phyloP scores from a whole-genome alignment of 2,888 invertebrate species.

The Melitaea athalia region DNA sequence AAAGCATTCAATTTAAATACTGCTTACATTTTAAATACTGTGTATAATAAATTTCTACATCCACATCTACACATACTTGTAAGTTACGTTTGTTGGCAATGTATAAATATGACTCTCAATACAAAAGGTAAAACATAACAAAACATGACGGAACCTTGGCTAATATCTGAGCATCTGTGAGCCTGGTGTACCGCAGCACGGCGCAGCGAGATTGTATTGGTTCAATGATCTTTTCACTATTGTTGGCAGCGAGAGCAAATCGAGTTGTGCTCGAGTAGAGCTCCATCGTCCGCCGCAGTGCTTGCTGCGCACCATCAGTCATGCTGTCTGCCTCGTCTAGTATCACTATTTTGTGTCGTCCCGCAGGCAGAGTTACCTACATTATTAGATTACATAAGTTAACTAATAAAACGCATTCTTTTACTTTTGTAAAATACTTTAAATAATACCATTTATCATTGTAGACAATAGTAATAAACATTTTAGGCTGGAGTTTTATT shows the following conservation, averaged over 20 bases:
- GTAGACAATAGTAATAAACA: too few species aligned
- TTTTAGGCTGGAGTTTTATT: too few species aligned
- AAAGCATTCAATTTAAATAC: too few species aligned
- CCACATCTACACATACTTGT: too few species aligned
- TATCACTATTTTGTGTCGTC: constrained; percentile 97
- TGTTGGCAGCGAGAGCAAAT: constrained; percentile 98
- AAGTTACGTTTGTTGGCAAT: too few species aligned
- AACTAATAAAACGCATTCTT: too few species aligned
- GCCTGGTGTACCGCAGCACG: constrained; percentile 94
- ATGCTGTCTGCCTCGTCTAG: constrained; percentile 99
- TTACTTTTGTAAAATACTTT: too few species aligned
- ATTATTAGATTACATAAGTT: not conserved
- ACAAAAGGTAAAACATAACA: too few species aligned
- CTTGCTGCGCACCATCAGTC: constrained; percentile 99
- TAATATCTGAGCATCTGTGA: constrained; percentile 95
- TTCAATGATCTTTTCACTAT: constrained; percentile 99
- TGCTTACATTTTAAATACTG: too few species aligned
- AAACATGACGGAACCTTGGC: constrained; percentile 81
- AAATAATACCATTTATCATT: too few species aligned
- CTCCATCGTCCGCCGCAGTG: constrained; percentile 98
- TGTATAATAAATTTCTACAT: too few species aligned
- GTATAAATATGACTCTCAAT: too few species aligned
- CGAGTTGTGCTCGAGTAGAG: constrained; percentile 98
- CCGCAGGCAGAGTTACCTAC: constrained; percentile 92
- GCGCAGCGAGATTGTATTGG: constrained; percentile 99